Evolutionary conservation across 1,140 invertebrate genomes (phyloP), one percentile per base, ranked within the genome.

Genomic region (Heliconius nattereri): DNA sequence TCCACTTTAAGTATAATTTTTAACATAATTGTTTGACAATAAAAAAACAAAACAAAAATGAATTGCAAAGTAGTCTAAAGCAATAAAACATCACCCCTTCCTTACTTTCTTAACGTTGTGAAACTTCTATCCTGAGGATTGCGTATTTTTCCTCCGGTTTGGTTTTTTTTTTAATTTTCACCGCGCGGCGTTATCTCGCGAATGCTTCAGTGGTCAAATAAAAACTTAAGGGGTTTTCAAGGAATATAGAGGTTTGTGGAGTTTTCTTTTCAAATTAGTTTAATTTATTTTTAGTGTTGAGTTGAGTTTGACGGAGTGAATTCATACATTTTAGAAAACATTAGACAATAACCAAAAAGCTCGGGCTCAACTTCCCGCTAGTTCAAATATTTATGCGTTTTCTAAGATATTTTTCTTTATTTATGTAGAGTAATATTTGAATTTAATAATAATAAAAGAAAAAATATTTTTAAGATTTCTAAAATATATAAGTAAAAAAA

Each of bases 151-250:
- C 86, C 77, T 73, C 72, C 23, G 82, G 60, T 76, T 76, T 40
- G 79, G 82, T 78, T 78, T 87, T 90, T 93, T 94, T 93, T 93
- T 93, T 91, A 93, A 93, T 93, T 94, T 93, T 91, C 90, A 89
- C 86, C 87, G 86, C 60, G 60, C 92, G 88, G 87, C 89, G 92
- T 91, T 94, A 94, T 94, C 92, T 93, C 85, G 87, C 86, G 91
- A 93, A 94, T 92, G 93, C 93, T 94, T 94, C 93, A 94, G 92
- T 93, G 93, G 93, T 93, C 93, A 93, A 94, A 94, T 93, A 94
- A 93, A 94, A 94, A 94, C 93, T 92, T 92, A 89, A 92, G 87
- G 87, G 92, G 89, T 90, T 91, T 85, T 89, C 86, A 86, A 88
- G 75, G 86, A 86, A 79, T 80, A 88, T 2, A 7, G 76, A 71